Evolutionary conservation across 2,888 invertebrate species (phyloP), one percentile per base, ranked within the genome.

Genomic region (Petrolisthes manimaculis): DNA sequence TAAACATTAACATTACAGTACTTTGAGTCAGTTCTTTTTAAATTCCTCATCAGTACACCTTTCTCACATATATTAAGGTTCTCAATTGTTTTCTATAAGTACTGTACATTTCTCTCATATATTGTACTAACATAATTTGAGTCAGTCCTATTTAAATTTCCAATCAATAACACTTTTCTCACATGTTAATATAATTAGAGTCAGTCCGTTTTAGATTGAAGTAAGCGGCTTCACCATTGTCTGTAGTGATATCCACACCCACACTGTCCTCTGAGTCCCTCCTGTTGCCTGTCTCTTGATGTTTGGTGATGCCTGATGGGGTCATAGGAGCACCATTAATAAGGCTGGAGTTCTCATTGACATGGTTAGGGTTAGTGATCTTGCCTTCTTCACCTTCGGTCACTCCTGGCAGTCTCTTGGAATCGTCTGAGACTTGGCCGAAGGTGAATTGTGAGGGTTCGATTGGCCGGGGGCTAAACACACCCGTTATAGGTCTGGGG

Each of bases 371-470:
- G 37, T 37, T 0, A n/a, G 21, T n/a, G 6, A 1, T 6, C 6
- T 2, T 71, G n/a, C 21, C 71, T 67, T 84, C 84, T 12, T 84
- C 78, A 56, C 67, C 84, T 61, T 84, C 79, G n/a, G 78, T 24
- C 24, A 84, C 56, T 24, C 78, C 67, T 51, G 84, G 55, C 9
- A 84, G 84, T 75, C 67, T 53, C 54, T 24, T 54, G 37, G 61
- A 18, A 37, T 37, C 56, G 1, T 56, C 83, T 21, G 74, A 9
- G 5, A 53, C 56, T 21, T 53, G 84, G 4, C 3, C 77, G 61
- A 78, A 84, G 5, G 84, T 84, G 53, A 84, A 84, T 78, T 78
- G 37, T 2, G 37, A 37, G 37, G 37, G 37, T 2, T 37, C 37
- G 2, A 37, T 37, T 37, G 37, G 37, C 37, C 37, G 37, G 37